Base-by-base conservation (phyloP, 2,888 invertebrate genomes). In the Agrenia bidenticulata region DNA sequence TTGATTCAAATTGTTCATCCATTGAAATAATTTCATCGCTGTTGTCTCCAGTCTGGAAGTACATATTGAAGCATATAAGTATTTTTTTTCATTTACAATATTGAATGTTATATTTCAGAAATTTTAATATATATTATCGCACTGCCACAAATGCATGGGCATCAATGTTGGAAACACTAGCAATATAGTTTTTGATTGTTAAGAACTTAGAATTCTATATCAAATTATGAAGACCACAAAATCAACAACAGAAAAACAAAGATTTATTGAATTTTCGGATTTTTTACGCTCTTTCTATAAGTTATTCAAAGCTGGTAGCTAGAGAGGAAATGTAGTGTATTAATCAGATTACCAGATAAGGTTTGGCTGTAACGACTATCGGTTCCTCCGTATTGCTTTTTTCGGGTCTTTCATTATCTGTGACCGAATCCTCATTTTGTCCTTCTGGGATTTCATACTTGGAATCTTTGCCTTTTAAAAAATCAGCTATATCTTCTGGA, bases 291-390 rank as follows among this genome's bases (percentile, higher is more conserved):
- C n/a, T n/a, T n/a, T n/a, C n/a, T n/a, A n/a, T n/a, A n/a, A n/a
- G n/a, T n/a, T n/a, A n/a, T n/a, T n/a, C n/a, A n/a, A n/a, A n/a
- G n/a, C n/a, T n/a, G n/a, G n/a, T n/a, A n/a, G n/a, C n/a, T n/a
- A n/a, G n/a, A n/a, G n/a, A n/a, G n/a, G n/a, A n/a, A 23, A 11
- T 51, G 39, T 37, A 57, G 17, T 13, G 2, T 2, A 57, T 26
- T 9, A 39, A 41, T 24, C 45, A 26, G 4, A 19, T n/a, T 45
- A 27, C 49, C 17, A 58, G 19, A 26, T 58, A 58, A 45, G 58
- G 58, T 27, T 49, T 58, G 13, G 45, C 42, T n/a, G 58, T 58
- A 13, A 58, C 49, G 5, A 58, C 58, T 11, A 45, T 7, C 2
- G 45, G 45, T 21, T 58, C 58, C 17, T 39, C 23, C 4, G 32